A percentile compares a stretch with the other conserved stretches of the same genome.
Evolutionary conservation across 2,888 invertebrate genomes (phyloP).

Genomic region (Plemyria rubiginata): DNA sequence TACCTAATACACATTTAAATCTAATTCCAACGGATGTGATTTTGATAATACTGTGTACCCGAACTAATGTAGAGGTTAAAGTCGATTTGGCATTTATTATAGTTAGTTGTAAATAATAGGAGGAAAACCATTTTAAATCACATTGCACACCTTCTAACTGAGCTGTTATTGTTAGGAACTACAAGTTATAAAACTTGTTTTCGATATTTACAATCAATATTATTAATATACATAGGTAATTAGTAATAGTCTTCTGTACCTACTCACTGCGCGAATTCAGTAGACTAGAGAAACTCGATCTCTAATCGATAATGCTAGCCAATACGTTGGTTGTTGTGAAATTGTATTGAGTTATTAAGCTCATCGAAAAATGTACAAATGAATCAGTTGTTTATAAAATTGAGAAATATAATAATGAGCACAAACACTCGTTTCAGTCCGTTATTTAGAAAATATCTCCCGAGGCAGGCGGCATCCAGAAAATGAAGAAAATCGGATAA

Average conservation of each 20-base stretch:
- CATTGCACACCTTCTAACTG: conserved; percentile 7
- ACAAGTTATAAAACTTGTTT: background rate
- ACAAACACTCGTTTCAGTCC: conserved; percentile 30
- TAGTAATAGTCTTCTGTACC: background rate
- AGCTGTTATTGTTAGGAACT: background rate
- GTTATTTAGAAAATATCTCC: background rate
- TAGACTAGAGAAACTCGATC: conserved; percentile 8
- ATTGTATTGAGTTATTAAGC: conserved; percentile 22
- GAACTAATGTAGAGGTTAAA: conserved; percentile 30
- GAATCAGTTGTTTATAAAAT: conserved; percentile 41
- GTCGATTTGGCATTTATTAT: conserved; percentile 40
- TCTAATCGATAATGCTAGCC: conserved; percentile 2
- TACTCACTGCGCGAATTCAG: background rate
- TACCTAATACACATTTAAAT: conserved; percentile 14
- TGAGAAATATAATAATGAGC: conserved; percentile 45
- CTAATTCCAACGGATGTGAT: conserved; percentile 27
- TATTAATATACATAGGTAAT: background rate
- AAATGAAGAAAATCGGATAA: too few species aligned
- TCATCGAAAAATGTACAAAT: conserved; percentile 48
- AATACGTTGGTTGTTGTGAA: background rate
- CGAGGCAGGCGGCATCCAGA: too few species aligned
- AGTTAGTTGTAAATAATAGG: conserved; percentile 39
- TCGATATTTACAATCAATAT: background rate
- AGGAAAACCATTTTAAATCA: conserved; percentile 16
- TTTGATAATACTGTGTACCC: conserved; percentile 22